Percentiles rank a stretch among this genome's conserved stretches.
phyloP scores from a whole-genome alignment of 1,140 invertebrate genomes.

The Drosophila pseudoananassae region DNA sequence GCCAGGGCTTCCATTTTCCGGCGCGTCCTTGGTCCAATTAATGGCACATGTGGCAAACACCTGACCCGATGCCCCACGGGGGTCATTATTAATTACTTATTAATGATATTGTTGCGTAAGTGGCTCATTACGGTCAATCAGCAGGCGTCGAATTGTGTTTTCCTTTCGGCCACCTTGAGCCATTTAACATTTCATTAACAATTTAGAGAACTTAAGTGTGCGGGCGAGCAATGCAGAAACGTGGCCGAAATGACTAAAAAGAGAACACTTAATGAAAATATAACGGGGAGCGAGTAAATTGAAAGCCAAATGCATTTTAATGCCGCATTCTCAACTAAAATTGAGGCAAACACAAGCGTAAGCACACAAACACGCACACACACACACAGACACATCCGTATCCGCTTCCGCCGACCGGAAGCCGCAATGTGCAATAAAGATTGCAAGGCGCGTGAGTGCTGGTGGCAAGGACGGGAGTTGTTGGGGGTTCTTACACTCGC shows the following conservation, averaged over 20 bases:
- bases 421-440: conserved; percentile 78
- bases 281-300: conserved; percentile 67
- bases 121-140: conserved; percentile 53
- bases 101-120: conserved; percentile 68
- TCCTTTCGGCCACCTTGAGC: conserved; percentile 44
- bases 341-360: conserved; percentile 41
- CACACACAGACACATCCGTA: conserved; percentile 32
- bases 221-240: conserved; percentile 16
- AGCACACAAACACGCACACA: conserved; percentile 16
- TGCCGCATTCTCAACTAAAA: conserved; percentile 75
- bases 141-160: conserved; percentile 37
- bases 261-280: conserved; percentile 79
- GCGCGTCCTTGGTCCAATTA: conserved; percentile 42
- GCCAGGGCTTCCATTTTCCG: not conserved
- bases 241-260: conserved; percentile 62
- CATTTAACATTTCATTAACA: conserved; percentile 69
- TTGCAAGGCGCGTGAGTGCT: conserved; percentile 56
- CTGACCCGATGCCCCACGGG: conserved; percentile 18
- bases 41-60: conserved; percentile 52
- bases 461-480: conserved; percentile 8
- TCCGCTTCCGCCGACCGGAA: conserved; percentile 50
- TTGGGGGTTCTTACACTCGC: conserved; percentile 1
- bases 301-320: conserved; percentile 82
- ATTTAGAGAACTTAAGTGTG: conserved; percentile 54
- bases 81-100: conserved; percentile 71